Conservation (phyloP, 2,888 invertebrate species). For the Chrysotoxum bicinctum region DNA sequence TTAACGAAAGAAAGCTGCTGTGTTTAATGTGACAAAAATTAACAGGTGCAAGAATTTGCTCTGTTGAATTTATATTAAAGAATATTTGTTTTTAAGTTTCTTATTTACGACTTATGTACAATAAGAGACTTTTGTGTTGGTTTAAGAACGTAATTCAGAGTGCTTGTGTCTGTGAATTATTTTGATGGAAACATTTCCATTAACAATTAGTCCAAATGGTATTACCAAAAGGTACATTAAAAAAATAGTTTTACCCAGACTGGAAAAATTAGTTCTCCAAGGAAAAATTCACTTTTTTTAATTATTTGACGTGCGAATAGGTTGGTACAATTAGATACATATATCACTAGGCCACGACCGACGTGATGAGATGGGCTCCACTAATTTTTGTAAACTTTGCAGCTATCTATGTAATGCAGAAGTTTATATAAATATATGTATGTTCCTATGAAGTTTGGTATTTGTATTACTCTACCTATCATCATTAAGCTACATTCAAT, state of each 20-base stretch:
- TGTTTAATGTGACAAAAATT: not conserved
- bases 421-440: too few relatives aligned
- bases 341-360: too few relatives aligned
- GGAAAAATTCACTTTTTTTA: not conserved
- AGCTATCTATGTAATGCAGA: too few relatives aligned
- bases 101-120: not conserved
- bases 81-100: not conserved
- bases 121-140: not conserved
- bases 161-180: conserved; percentile 30
- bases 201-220: not conserved
- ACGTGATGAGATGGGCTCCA: too few relatives aligned
- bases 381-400: too few relatives aligned
- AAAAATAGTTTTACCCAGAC: not conserved
- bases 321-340: not conserved
- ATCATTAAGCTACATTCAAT: too few relatives aligned
- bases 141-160: not conserved
- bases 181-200: not conserved
- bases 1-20: not conserved
- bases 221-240: not conserved
- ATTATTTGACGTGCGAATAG: not conserved
- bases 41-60: conserved; percentile 38
- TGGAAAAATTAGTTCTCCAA: not conserved
- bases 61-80: conserved; percentile 33
- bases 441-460: too few relatives aligned
- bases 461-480: too few relatives aligned